Conservation (phyloP, 2,113 vertebrate genomes). For the Leucoraja erinaceus region DNA sequence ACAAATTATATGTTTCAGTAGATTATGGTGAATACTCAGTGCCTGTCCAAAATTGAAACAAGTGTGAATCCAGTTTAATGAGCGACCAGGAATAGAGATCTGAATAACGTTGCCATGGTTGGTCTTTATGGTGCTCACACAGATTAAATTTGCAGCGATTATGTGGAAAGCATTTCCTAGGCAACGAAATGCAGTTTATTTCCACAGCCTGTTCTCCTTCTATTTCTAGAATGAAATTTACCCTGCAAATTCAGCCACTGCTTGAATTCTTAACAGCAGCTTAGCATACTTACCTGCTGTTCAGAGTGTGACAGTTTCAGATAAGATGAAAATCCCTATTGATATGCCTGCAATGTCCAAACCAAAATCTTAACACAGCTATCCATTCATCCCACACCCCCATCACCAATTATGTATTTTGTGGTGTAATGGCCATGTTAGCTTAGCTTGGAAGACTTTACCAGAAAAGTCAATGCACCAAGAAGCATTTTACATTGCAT, state of each 20-base stretch:
- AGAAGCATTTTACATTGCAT: neutral
- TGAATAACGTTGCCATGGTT: constrained; percentile 8
- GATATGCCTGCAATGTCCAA: neutral
- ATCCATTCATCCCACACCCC: neutral
- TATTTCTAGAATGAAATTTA: constrained; percentile 24
- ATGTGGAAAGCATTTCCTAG: constrained; percentile 25
- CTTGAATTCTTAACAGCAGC: constrained; percentile 23
- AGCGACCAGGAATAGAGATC: neutral
- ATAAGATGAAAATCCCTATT: constrained; percentile 4
- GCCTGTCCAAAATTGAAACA: neutral
- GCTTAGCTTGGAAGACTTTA: neutral
- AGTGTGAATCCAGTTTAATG: constrained; percentile 7
- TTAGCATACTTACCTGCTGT: neutral
- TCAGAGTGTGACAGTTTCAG: neutral
- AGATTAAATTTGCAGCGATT: constrained; percentile 36
- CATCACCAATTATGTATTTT: neutral
- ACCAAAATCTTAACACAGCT: constrained; percentile 5
- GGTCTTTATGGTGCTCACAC: neutral
- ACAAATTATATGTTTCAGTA: neutral
- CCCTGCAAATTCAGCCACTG: constrained; percentile 14
- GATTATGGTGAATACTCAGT: neutral
- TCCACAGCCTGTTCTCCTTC: constrained; percentile 19
- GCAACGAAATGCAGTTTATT: constrained; percentile 28
- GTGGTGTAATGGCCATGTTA: neutral
- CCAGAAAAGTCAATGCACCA: neutral